A percentile compares a stretch with the other conserved stretches of the same genome.
Conservation (phyloP, 2,888 invertebrate genomes). For the Macrophya annulata region DNA sequence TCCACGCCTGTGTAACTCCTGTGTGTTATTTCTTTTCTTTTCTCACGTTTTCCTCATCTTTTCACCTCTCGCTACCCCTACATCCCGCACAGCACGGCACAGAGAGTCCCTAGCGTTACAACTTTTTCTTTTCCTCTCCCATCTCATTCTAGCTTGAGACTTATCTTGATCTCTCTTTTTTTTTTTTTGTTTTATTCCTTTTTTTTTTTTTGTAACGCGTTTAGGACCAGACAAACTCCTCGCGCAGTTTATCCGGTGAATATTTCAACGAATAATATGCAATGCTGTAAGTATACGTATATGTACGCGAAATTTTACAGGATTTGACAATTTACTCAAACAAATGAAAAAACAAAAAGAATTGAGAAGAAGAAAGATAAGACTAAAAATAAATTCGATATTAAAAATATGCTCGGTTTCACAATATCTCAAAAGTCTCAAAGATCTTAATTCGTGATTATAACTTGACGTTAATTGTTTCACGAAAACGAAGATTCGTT, state of each 20-base stretch:
- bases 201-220: constrained; percentile 50
- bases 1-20: constrained; percentile 69
- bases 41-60: constrained; percentile 62
- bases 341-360: background rate
- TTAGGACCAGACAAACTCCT: constrained; percentile 22
- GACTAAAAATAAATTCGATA: no score
- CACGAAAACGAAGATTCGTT: no score
- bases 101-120: constrained; percentile 21
- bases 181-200: constrained; percentile 48
- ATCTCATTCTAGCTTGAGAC: constrained; percentile 8
- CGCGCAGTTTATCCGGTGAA: no score
- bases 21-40: constrained; percentile 43
- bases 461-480: no score
- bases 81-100: background rate
- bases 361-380: no score
- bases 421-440: no score
- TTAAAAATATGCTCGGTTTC: no score
- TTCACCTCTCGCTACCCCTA: constrained; percentile 15
- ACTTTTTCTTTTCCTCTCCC: constrained; percentile 57
- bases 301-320: background rate
- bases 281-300: no score
- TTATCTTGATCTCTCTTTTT: constrained; percentile 34
- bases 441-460: no score
- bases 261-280: background rate
- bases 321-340: background rate